A percentile compares a stretch with the other conserved stretches of the same genome.
Evolutionary conservation across 1,140 invertebrate species (phyloP).

Genomic region (Sminthurides bifidus): DNA sequence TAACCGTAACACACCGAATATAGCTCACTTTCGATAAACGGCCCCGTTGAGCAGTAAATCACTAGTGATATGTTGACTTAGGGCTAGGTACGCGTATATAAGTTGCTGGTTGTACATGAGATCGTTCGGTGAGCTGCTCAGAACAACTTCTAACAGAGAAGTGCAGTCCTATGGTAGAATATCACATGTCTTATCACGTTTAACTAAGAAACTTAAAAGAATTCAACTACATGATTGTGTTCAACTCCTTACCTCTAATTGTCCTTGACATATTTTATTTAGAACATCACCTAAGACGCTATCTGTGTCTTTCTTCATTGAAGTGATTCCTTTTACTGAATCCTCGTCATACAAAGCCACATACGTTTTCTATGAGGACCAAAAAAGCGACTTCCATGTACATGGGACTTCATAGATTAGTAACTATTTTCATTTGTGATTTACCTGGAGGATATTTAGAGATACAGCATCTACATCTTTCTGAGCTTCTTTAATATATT

Average conservation of each 20-base stretch:
- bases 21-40: background rate
- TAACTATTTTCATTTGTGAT: background rate
- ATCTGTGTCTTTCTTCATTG: slow-evolving; percentile 38
- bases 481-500: slow-evolving; percentile 36
- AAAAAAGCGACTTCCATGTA: background rate
- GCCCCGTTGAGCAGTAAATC: slow-evolving; percentile 41
- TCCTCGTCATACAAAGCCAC: slow-evolving; percentile 47
- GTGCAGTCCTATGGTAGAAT: slow-evolving; percentile 2
- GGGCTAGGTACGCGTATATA: slow-evolving; percentile 41
- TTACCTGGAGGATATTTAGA: slow-evolving; percentile 26
- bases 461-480: slow-evolving; percentile 37
- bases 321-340: slow-evolving; percentile 44
- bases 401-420: background rate
- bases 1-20: too few species aligned
- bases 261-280: slow-evolving; percentile 42
- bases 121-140: background rate
- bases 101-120: slow-evolving; percentile 38
- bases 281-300: slow-evolving; percentile 42
- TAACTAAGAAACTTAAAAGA: background rate
- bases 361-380: slow-evolving; percentile 44
- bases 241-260: slow-evolving; percentile 16
- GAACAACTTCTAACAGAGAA: slow-evolving; percentile 4
- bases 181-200: background rate
- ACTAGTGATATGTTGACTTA: slow-evolving; percentile 45
- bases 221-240: background rate